Conservation (phyloP, 2,888 invertebrate genomes). For the Cheilosia vulpina region DNA sequence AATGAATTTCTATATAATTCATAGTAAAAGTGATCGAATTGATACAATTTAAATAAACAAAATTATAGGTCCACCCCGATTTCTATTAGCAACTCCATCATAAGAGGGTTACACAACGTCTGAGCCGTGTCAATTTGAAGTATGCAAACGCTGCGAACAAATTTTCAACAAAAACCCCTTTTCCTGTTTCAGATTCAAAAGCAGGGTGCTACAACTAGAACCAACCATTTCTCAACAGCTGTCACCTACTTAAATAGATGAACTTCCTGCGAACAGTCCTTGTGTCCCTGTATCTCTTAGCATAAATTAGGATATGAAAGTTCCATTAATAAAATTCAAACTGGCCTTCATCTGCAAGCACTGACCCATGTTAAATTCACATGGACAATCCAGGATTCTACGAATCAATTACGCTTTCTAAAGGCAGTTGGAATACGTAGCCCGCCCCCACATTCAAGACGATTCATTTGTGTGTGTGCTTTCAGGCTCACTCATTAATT, state of each 20-base stretch:
- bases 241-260: conserved; percentile 48
- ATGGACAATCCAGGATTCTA: conserved; percentile 49
- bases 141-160: too few relatives aligned
- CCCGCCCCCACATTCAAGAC: neutral
- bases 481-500: conserved; percentile 69
- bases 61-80: too few relatives aligned
- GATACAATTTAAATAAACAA: too few relatives aligned
- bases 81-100: too few relatives aligned
- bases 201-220: conserved; percentile 1
- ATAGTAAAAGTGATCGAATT: too few relatives aligned
- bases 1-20: too few relatives aligned
- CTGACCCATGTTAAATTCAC: conserved; percentile 57
- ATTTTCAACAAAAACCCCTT: neutral
- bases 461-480: conserved; percentile 4
- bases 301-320: conserved; percentile 65
- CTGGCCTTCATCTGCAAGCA: conserved; percentile 46
- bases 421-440: neutral
- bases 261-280: conserved; percentile 6
- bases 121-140: too few relatives aligned
- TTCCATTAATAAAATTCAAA: conserved; percentile 53
- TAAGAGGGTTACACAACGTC: too few relatives aligned
- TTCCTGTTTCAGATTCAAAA: neutral
- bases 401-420: conserved; percentile 57
- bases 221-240: conserved; percentile 48
- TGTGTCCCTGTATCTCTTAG: conserved; percentile 27